These are phyloP conservation scores for Microhierax caerulescens DNA, from an alignment of 2,797 vertebrate species.

Conservation along the genomic window DNA sequence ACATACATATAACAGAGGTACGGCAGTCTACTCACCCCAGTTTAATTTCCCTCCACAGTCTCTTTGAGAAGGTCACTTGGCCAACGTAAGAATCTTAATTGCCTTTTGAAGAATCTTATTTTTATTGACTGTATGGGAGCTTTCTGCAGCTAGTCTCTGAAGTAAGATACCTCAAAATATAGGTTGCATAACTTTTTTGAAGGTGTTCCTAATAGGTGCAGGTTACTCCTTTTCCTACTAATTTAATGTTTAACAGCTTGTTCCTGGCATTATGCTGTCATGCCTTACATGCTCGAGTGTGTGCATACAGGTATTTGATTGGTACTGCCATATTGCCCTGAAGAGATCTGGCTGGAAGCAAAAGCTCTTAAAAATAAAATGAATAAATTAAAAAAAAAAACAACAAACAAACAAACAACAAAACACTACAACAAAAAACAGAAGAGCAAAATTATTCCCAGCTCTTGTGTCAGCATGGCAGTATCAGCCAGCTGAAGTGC, in stretches of 20 bases:
- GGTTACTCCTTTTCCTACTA: neutral
- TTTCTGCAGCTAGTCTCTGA: neutral
- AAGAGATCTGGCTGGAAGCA: neutral
- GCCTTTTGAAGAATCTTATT: neutral
- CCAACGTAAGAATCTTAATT: neutral
- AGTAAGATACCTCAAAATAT: neutral
- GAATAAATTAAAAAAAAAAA: neutral
- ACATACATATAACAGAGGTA: neutral
- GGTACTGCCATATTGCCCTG: neutral
- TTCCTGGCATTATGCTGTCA: neutral
- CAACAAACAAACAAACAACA: too few relatives aligned
- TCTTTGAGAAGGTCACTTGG: neutral
- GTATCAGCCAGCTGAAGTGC: neutral
- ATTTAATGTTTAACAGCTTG: neutral
- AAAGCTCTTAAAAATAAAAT: neutral
- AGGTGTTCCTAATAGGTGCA: neutral
- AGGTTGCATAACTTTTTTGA: neutral
- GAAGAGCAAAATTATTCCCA: neutral
- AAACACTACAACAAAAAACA: too few relatives aligned
- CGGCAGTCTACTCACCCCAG: neutral
- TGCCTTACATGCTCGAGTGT: neutral
- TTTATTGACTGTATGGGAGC: neutral
- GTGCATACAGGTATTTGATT: neutral
- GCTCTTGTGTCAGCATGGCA: neutral
- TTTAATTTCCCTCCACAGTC: neutral